Base-by-base conservation (phyloP, 2,888 invertebrate species). In the Conops quadrifasciatus region DNA sequence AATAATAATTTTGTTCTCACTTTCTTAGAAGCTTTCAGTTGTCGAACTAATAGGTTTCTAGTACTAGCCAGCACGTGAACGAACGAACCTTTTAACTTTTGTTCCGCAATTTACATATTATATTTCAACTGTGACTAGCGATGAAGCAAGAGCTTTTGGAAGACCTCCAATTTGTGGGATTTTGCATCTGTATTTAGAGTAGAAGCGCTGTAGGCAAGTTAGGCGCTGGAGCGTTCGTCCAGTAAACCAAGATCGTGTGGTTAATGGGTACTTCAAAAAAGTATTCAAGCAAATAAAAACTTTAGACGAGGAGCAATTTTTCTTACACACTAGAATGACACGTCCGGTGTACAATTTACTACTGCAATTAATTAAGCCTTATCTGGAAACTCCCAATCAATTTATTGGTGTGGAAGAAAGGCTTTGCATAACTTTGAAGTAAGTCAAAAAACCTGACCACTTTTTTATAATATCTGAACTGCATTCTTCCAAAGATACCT, bases 401-500 rank as follows among this genome's bases (percentile, higher is more conserved):
- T n/a, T 49, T 16, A 49, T 49, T 2, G 49, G 49, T 49, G 16
- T n/a, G 5, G 53, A 56, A 24, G 53, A 2, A 3, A 2, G 53
- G 21, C 24, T 56, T 56, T 56, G 21, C 24, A 56, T 56, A 24
- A 56, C 1, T 3, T n/a, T 56, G 7, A 21, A 13, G 53, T 56
- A 56, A 56, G 53, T 56, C 11, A 19, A 53, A n/a, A 53, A 56
- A 19, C 19, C 1, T 19, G n/a, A 4, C 9, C 21, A 21, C 21
- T 56, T 21, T 21, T 9, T 56, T 21, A 11, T 24, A n/a, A 56
- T 21, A 56, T 13, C n/a, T 51, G 9, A 47, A 16, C 9, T 65
- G 24, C 49, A 28, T 15, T n/a, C 43, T 47, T 15, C 21, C 49
- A 60, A 13, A 66, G 30, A 19, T 66, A 51, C 51, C 72, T 58